A percentile compares a stretch with the other conserved stretches of the same genome.
Conservation (phyloP, 2,797 vertebrate species). For the Ceryle rudis region DNA sequence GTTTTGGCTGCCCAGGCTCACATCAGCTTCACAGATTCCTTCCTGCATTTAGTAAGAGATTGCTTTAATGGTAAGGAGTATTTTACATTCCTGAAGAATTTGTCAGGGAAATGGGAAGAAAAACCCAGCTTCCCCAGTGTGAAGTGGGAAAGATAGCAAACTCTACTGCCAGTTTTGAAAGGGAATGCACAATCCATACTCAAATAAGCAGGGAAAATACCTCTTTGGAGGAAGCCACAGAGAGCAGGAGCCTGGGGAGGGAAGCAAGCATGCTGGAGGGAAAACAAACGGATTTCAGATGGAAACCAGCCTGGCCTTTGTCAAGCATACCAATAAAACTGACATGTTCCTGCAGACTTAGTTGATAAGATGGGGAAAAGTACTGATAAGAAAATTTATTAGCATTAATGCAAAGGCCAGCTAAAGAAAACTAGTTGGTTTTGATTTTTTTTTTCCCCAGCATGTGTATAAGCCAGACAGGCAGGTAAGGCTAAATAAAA, state of each 20-base stretch:
- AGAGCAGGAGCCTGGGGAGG: background rate
- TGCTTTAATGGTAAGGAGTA: background rate
- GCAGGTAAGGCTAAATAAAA: background rate
- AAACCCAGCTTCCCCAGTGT: background rate
- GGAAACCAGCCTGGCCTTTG: slow-evolving; percentile 53
- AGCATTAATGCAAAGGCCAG: background rate
- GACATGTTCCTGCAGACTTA: slow-evolving; percentile 39
- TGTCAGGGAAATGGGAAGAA: background rate
- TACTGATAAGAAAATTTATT: background rate
- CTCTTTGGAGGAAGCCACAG: background rate
- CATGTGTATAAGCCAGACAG: background rate
- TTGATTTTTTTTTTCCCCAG: too few species aligned
- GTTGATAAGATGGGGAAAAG: slow-evolving; percentile 2
- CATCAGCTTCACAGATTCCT: background rate
- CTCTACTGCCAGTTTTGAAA: background rate
- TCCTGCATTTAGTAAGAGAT: background rate
- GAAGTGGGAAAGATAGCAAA: background rate
- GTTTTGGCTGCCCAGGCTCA: background rate
- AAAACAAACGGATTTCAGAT: slow-evolving; percentile 41
- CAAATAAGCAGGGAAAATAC: slow-evolving; percentile 29
- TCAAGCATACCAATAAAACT: slow-evolving; percentile 60
- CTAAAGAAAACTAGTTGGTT: background rate
- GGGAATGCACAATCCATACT: background rate
- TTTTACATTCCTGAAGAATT: background rate
- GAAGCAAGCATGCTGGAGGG: background rate